Percentiles rank a stretch among this genome's conserved stretches.
phyloP scores from a whole-genome alignment of 2,888 invertebrate species.

The Steinernema scapterisci region DNA sequence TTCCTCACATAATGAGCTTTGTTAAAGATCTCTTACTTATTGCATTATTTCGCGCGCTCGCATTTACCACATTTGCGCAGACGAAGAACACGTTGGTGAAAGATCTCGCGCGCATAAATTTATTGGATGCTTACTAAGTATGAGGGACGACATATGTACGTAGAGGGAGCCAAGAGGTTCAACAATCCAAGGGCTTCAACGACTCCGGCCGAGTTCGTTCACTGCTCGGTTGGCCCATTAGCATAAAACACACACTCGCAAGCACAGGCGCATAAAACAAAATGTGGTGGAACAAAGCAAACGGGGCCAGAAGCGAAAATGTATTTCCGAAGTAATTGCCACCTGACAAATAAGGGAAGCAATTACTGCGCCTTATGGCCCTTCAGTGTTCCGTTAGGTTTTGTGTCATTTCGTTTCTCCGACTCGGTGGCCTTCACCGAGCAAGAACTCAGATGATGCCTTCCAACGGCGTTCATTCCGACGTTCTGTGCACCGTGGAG shows the following conservation, averaged over 20 bases:
- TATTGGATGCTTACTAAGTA: slow-evolving; percentile 24
- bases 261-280: slow-evolving; percentile 21
- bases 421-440: too few species aligned
- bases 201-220: too few species aligned
- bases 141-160: slow-evolving; percentile 26
- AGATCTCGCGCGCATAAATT: slow-evolving; percentile 29
- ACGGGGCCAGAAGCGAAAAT: neutral
- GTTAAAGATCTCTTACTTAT: slow-evolving; percentile 33
- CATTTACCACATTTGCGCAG: slow-evolving; percentile 28
- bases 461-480: too few species aligned
- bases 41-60: slow-evolving; percentile 27
- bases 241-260: slow-evolving; percentile 18
- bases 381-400: too few species aligned
- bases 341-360: slow-evolving; percentile 1
- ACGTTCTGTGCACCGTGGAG: too few species aligned
- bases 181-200: slow-evolving; percentile 4
- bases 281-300: slow-evolving; percentile 20
- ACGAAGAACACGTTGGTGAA: neutral
- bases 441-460: too few species aligned
- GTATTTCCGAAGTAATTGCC: slow-evolving; percentile 10
- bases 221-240: slow-evolving; percentile 25
- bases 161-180: slow-evolving; percentile 20
- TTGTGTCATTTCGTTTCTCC: too few species aligned
- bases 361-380: too few species aligned
- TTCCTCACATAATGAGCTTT: slow-evolving; percentile 24